Conservation (phyloP, 2,888 invertebrate genomes). For the Nebria brevicollis region DNA sequence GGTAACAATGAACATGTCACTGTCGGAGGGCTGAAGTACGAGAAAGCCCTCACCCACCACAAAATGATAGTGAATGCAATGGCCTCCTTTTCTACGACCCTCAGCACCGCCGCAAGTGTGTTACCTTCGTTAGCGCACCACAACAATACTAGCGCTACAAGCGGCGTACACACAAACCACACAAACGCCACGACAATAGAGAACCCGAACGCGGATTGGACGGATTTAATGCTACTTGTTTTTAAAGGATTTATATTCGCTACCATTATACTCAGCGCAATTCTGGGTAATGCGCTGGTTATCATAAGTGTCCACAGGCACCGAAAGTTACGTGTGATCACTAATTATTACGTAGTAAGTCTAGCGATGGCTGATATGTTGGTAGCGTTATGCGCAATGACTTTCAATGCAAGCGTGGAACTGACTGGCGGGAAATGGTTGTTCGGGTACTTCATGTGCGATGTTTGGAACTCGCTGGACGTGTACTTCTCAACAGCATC, state of each 20-base stretch:
- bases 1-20: not conserved
- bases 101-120: slow-evolving; percentile 56
- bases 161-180: slow-evolving; percentile 54
- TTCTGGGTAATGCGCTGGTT: slow-evolving; percentile 92
- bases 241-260: slow-evolving; percentile 84
- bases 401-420: slow-evolving; percentile 91
- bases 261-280: slow-evolving; percentile 87
- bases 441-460: slow-evolving; percentile 90
- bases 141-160: slow-evolving; percentile 56
- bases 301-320: slow-evolving; percentile 85
- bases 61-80: slow-evolving; percentile 62
- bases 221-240: slow-evolving; percentile 69
- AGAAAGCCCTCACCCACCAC: not conserved
- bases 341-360: slow-evolving; percentile 96
- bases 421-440: slow-evolving; percentile 83
- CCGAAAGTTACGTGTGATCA: slow-evolving; percentile 84
- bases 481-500: slow-evolving; percentile 94
- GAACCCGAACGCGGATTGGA: slow-evolving; percentile 63
- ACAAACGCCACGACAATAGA: slow-evolving; percentile 56
- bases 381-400: slow-evolving; percentile 92
- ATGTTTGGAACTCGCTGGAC: slow-evolving; percentile 93
- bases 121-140: slow-evolving; percentile 53
- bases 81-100: slow-evolving; percentile 61
- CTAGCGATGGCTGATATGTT: slow-evolving; percentile 93
- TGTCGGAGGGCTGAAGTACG: slow-evolving; percentile 5